These are phyloP conservation scores for Platalea minor DNA, from an alignment of 2,797 vertebrate species.

Conservation along the genomic window DNA sequence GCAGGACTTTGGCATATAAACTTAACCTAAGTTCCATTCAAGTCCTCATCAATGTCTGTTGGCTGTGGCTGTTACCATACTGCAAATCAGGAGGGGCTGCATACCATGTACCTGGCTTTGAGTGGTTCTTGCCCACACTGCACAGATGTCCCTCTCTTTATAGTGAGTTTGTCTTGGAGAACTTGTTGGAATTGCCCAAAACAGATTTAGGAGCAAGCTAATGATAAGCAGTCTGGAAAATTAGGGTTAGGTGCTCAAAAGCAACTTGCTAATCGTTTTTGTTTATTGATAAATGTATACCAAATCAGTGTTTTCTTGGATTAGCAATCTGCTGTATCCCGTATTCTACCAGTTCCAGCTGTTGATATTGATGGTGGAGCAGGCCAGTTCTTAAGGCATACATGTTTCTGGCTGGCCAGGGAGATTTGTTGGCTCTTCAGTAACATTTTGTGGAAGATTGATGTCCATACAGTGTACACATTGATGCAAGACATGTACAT, in stretches of 20 bases:
- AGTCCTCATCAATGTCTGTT: background rate
- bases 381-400: background rate
- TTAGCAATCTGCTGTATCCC: background rate
- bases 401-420: background rate
- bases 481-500: background rate
- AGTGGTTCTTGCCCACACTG: background rate
- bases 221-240: background rate
- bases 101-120: accelerated
- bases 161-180: background rate
- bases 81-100: background rate
- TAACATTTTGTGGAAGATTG: background rate
- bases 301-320: background rate
- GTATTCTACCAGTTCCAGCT: background rate
- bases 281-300: background rate
- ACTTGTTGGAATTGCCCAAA: background rate
- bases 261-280: background rate
- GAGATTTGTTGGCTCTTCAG: background rate
- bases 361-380: background rate
- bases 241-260: background rate
- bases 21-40: background rate
- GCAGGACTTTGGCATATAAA: background rate
- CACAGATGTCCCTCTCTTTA: background rate
- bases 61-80: background rate
- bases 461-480: too few relatives aligned
- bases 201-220: background rate